These are phyloP conservation scores for Babylonia areolata DNA, from an alignment of 1,140 invertebrate genomes.

Conservation along the genomic window DNA sequence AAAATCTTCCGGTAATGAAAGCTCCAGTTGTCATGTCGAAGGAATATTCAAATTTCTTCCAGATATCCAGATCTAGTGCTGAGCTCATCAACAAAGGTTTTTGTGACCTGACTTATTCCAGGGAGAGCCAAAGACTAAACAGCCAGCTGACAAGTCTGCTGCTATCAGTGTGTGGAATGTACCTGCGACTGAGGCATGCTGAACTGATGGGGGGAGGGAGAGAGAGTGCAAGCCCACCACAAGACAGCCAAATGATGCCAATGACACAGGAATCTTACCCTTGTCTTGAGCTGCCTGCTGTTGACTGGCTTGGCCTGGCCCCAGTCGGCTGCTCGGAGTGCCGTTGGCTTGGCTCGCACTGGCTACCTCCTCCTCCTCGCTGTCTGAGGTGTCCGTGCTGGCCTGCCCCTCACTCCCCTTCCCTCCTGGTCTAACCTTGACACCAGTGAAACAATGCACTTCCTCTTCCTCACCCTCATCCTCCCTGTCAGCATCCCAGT, in stretches of 20 bases:
- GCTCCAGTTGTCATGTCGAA: no score
- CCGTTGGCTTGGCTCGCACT: background rate
- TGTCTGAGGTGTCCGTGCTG: constrained; percentile 22
- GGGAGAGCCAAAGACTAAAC: constrained; percentile 32
- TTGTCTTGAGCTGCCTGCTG: constrained; percentile 22
- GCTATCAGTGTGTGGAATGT: constrained; percentile 9
- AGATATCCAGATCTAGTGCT: no score
- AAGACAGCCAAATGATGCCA: constrained; percentile 36
- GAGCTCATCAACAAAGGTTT: no score
- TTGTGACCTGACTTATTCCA: constrained; percentile 6
- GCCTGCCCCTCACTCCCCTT: constrained; percentile 25
- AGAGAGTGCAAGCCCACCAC: constrained; percentile 41
- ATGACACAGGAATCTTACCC: constrained; percentile 39
- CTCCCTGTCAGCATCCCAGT: constrained; percentile 38
- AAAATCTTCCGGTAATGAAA: no score
- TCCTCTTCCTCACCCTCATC: constrained; percentile 39
- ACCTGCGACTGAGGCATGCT: constrained; percentile 33
- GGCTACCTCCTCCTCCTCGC: constrained; percentile 32
- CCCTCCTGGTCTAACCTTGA: constrained; percentile 26
- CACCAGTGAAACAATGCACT: constrained; percentile 12
- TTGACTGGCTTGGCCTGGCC: constrained; percentile 21
- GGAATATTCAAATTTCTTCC: no score
- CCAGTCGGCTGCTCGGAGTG: constrained; percentile 24
- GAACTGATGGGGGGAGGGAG: constrained; percentile 24
- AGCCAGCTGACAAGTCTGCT: constrained; percentile 1